phyloP scores from a whole-genome alignment of 2,888 invertebrate genomes.

The Phortica okadai region DNA sequence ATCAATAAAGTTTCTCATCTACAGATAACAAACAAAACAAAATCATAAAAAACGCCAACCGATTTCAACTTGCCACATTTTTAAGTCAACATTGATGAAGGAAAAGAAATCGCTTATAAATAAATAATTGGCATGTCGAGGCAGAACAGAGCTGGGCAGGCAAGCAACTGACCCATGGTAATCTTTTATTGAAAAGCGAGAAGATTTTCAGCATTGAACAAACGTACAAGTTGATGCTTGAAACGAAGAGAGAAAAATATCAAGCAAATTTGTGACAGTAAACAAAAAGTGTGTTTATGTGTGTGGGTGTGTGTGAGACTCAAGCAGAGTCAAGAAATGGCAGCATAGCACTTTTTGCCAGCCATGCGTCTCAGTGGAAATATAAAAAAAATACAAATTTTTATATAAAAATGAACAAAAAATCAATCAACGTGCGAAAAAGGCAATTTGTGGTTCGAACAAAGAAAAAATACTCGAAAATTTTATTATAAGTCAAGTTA shows the following conservation, averaged over 20 bases:
- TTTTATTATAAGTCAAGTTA: constrained; percentile 64
- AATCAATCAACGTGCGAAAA: constrained; percentile 69
- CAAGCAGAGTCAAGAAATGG: constrained; percentile 6
- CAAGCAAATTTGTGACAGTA: no score
- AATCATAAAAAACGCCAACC: no score
- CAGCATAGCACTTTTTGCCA: constrained; percentile 2
- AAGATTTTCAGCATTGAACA: no score
- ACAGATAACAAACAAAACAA: no score
- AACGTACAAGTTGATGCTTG: no score
- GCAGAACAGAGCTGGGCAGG: background rate
- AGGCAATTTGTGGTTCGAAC: constrained; percentile 63
- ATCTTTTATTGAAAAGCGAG: no score
- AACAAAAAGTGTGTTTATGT: no score
- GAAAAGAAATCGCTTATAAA: background rate
- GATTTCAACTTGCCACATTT: no score
- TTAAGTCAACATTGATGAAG: background rate
- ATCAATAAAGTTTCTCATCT: no score
- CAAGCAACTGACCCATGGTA: constrained; percentile 9
- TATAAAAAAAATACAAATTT: background rate
- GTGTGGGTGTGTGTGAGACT: constrained; percentile 24
- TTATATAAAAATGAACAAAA: constrained; percentile 42
- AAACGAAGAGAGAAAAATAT: no score
- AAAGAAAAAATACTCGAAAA: constrained; percentile 56
- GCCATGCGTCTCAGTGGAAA: background rate
- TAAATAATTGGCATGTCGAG: background rate